Percentiles rank a stretch among this genome's conserved stretches.
Conservation (phyloP, 2,888 invertebrate species). For the Alcis repandata region DNA sequence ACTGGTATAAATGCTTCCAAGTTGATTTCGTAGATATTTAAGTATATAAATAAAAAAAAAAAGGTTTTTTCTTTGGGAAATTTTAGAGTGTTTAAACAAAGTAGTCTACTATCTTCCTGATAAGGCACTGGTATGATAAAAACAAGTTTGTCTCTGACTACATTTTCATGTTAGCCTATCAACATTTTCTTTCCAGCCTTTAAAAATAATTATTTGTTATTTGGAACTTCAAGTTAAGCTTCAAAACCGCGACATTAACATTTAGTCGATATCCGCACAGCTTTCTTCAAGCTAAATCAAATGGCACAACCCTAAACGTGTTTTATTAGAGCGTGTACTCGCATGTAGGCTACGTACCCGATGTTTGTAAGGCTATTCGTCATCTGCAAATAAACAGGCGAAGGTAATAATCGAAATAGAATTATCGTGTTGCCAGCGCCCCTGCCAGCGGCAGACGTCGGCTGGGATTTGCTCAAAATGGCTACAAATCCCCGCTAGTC, state of each 20-base stretch:
- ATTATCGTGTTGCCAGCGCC: slow-evolving; percentile 74
- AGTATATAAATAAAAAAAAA: no score
- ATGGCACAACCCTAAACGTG: slow-evolving; percentile 9
- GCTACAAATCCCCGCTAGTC: slow-evolving; percentile 49
- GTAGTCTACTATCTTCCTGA: no score
- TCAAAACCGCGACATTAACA: neutral
- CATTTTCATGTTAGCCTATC: no score
- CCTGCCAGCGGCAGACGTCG: slow-evolving; percentile 72
- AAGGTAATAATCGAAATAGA: slow-evolving; percentile 87
- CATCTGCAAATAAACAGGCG: slow-evolving; percentile 83
- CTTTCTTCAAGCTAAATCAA: neutral
- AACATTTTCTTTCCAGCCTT: no score
- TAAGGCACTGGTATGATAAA: no score
- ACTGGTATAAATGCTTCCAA: neutral
- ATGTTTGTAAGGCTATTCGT: slow-evolving; percentile 77
- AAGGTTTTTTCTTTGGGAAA: no score
- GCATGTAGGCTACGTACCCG: slow-evolving; percentile 51
- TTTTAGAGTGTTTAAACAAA: no score
- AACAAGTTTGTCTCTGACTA: no score
- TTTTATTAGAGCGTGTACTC: neutral
- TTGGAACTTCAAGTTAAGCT: neutral
- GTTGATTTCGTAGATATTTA: no score
- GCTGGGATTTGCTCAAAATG: slow-evolving; percentile 66
- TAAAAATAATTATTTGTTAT: neutral
- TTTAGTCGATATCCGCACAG: neutral